phyloP scores from a whole-genome alignment of 2,888 invertebrate genomes.

The Allophyes oxyacanthae region DNA sequence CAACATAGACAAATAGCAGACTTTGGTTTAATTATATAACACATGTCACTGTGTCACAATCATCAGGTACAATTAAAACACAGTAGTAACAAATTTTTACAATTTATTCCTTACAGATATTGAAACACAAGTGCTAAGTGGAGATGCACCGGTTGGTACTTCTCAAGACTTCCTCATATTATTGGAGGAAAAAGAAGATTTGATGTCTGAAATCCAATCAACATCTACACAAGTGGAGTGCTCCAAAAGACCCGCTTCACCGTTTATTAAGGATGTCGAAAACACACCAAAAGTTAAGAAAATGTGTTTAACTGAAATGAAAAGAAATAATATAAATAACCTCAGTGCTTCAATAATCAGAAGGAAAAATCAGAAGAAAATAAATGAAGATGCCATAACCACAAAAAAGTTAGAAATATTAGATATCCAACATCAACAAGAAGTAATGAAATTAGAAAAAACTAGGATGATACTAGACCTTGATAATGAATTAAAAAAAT shows the following conservation, averaged over 20 bases:
- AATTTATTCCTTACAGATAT: neutral
- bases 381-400: constrained; percentile 3
- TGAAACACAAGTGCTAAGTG: neutral
- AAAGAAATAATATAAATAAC: neutral
- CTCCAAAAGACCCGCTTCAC: neutral
- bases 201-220: neutral
- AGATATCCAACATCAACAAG: constrained; percentile 2
- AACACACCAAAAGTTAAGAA: neutral
- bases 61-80: constrained; percentile 14
- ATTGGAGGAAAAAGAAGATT: neutral
- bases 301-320: constrained; percentile 3
- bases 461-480: neutral
- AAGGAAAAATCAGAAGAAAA: neutral
- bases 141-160: neutral
- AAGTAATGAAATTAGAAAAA: neutral
- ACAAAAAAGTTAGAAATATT: constrained; percentile 3
- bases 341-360: constrained; percentile 2
- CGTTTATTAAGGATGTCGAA: neutral
- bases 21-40: too few relatives aligned
- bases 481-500: constrained; percentile 1
- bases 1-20: too few relatives aligned
- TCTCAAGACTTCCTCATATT: neutral
- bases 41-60: too few relatives aligned
- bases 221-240: neutral
- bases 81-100: neutral